phyloP scores from a whole-genome alignment of 2,797 vertebrate genomes.

The Cryptoprocta ferox region DNA sequence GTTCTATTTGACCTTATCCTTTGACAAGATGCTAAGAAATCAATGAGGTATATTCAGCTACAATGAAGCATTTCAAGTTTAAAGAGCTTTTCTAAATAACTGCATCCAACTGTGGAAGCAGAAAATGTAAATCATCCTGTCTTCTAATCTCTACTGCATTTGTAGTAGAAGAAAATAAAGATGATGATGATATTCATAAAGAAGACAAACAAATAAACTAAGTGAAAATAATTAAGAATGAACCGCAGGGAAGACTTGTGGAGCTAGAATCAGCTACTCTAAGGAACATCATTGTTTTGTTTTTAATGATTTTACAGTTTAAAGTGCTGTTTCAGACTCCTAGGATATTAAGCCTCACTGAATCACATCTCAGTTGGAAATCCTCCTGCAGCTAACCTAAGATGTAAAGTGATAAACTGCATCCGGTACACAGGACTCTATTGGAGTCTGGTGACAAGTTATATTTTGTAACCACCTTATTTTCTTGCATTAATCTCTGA shows the following conservation, averaged over 20 bases:
- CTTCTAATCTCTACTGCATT: background rate
- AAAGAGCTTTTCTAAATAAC: background rate
- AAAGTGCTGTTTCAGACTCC: background rate
- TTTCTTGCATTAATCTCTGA: conserved; percentile 2
- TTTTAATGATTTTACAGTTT: background rate
- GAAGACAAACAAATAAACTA: background rate
- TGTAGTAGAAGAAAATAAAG: background rate
- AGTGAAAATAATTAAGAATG: background rate
- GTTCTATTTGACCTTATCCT: background rate
- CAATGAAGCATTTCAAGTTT: background rate
- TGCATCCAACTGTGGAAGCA: background rate
- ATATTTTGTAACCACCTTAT: background rate
- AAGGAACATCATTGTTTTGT: background rate
- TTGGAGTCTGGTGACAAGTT: background rate
- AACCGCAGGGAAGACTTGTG: background rate
- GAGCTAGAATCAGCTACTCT: background rate
- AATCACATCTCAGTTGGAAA: background rate
- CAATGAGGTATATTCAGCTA: background rate
- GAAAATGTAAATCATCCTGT: background rate
- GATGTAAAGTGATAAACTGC: background rate
- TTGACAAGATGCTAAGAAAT: background rate
- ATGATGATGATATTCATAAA: background rate
- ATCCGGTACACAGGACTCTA: background rate
- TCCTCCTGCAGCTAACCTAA: background rate
- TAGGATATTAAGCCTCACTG: background rate